Evolutionary conservation across 2,797 vertebrate species (phyloP), one percentile per base, ranked within the genome.

Genomic region (Myotis findleyi): DNA sequence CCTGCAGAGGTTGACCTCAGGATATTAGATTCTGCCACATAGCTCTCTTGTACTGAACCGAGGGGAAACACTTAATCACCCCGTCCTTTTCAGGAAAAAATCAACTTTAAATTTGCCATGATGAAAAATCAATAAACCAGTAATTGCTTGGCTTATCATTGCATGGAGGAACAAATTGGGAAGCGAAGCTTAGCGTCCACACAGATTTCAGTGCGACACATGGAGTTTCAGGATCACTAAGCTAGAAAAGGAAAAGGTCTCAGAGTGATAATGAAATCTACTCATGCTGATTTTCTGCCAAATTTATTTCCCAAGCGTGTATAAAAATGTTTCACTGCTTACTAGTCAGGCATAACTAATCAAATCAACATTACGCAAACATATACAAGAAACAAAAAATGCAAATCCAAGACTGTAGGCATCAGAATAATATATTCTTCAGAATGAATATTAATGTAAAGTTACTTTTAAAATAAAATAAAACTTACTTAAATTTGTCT

Each of bases 281-380:
- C 99, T 99, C 99, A 98, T 98, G 99, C 99, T 99, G 99, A 99
- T 99, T 99, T 99, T 98, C 99, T 99, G 99, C 99, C 99, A 99
- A 99, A 99, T 99, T 99, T 99, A 99, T 99, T 99, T 99, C 99
- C 99, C 99, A 93, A 11, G 99, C 98, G 99, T 98, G 97, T 97
- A 99, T 98, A 98, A 99, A 98, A 99, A 99, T 98, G 99, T 99
- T 98, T 99, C 98, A 96, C 98, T 97, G 99, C 98, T 99, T 98
- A 98, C 98, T 97, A 99, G 98, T 98, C 98, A 98, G 98, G 99
- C 98, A 99, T 99, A 99, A 99, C 98, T 98, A 99, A 99, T 99
- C 99, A 98, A 98, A 98, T 98, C 98, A 98, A 85, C 73, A 8
- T 59, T 30, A 90, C 96, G 97, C 90, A 97, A 97, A 98, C 98